These are phyloP conservation scores for Drosophila percnosoma DNA, from an alignment of 2,888 invertebrate genomes.

Conservation along the genomic window DNA sequence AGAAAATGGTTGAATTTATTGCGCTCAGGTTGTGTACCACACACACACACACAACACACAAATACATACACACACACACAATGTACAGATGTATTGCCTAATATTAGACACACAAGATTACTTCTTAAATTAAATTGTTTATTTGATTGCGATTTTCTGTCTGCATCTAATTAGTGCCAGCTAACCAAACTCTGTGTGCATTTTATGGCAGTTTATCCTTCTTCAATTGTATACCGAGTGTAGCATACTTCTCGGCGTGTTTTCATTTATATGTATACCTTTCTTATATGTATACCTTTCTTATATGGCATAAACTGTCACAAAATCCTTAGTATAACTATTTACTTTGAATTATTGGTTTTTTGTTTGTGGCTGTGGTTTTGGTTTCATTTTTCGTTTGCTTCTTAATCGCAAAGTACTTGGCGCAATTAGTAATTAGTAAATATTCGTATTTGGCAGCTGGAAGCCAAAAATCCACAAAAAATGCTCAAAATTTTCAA, in stretches of 20 bases:
- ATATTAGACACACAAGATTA: constrained; percentile 62
- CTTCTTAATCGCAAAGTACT: constrained; percentile 58
- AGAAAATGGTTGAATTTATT: constrained; percentile 71
- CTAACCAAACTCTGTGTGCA: constrained; percentile 7
- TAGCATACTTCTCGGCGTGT: constrained; percentile 43
- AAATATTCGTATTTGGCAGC: constrained; percentile 46
- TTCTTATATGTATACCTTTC: neutral
- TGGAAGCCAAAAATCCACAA: constrained; percentile 51
- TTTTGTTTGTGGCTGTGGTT: constrained; percentile 62
- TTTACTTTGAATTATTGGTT: constrained; percentile 24
- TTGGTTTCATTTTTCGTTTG: constrained; percentile 57
- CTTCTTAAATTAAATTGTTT: constrained; percentile 11
- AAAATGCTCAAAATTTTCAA: constrained; percentile 36
- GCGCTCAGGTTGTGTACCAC: constrained; percentile 72
- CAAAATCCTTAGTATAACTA: constrained; percentile 16
- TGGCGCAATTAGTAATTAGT: constrained; percentile 49
- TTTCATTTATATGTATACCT: neutral
- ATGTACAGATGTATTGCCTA: constrained; percentile 66
- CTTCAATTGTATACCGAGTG: neutral
- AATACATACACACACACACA: neutral
- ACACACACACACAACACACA: neutral
- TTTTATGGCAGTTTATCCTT: constrained; percentile 28
- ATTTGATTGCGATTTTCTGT: constrained; percentile 32
- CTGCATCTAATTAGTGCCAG: constrained; percentile 43
- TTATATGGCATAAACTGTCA: neutral